Percentiles rank a stretch among this genome's conserved stretches.
These are phyloP conservation scores for Tenualosa thibaudeaui DNA, from an alignment of 2,797 vertebrate genomes.

Conservation along the genomic window DNA sequence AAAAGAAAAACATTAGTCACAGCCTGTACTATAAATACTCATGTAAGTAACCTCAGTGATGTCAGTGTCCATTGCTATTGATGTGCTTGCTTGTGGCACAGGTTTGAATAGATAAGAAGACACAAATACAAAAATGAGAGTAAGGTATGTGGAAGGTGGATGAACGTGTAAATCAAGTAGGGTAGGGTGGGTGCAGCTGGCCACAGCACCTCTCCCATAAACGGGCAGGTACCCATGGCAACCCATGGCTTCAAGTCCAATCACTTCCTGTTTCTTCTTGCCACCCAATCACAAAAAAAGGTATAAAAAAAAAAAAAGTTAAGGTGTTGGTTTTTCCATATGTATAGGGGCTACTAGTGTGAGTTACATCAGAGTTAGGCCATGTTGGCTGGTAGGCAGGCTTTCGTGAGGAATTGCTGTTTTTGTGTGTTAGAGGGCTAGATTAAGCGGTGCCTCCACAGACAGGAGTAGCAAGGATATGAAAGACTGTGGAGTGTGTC, in stretches of 20 bases:
- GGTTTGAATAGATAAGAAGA: not conserved
- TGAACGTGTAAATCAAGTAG: not conserved
- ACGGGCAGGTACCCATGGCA: too few species aligned
- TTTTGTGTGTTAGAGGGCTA: not conserved
- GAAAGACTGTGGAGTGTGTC: not conserved
- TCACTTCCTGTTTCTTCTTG: too few species aligned
- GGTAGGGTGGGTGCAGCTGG: too few species aligned
- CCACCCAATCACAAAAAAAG: too few species aligned
- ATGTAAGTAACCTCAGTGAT: not conserved
- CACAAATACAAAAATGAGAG: too few species aligned
- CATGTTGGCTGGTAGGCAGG: not conserved
- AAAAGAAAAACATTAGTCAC: not conserved
- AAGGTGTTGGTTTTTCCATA: not conserved
- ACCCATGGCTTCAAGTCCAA: too few species aligned
- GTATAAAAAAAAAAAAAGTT: too few species aligned
- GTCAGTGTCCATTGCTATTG: not conserved
- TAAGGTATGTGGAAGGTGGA: too few species aligned
- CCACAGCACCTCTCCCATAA: too few species aligned
- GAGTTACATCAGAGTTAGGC: not conserved
- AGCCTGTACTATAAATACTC: conserved; percentile 9
- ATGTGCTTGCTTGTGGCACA: not conserved
- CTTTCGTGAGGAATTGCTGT: not conserved
- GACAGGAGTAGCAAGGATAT: not conserved
- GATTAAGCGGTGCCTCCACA: not conserved
- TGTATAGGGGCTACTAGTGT: not conserved